A percentile compares a stretch with the other conserved stretches of the same genome.
Conservation (phyloP, 2,888 invertebrate species). For the Lumbricus terrestris region DNA sequence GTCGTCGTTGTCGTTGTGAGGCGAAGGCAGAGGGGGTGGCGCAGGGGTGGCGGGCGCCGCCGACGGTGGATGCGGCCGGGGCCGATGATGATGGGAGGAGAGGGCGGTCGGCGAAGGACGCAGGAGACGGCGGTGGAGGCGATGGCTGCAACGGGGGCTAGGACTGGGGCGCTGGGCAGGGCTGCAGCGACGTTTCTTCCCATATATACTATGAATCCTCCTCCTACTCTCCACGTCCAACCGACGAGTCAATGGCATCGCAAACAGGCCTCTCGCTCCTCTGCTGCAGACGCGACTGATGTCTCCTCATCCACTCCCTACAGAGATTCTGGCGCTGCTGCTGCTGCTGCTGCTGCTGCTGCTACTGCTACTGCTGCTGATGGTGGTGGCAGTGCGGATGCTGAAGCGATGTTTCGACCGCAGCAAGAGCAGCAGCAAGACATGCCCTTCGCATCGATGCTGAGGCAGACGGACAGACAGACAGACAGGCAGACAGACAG, state of each 20-base stretch:
- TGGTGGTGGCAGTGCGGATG: not conserved
- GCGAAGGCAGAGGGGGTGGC: not conserved
- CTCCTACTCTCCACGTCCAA: not conserved
- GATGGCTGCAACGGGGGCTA: not conserved
- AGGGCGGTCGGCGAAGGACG: not conserved
- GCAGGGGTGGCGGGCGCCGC: not conserved
- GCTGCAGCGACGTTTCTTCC: slow-evolving; percentile 9
- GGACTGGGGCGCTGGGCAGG: not conserved
- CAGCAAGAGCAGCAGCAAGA: not conserved
- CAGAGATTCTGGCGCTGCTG: not conserved
- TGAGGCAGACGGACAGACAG: not conserved
- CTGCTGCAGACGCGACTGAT: not conserved
- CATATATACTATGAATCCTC: slow-evolving; percentile 8
- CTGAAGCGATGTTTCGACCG: not conserved
- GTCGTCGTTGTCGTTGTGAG: not conserved
- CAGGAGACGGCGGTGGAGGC: not conserved
- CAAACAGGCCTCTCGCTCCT: not conserved
- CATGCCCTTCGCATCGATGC: not conserved
- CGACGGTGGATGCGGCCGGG: not conserved
- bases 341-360: not conserved
- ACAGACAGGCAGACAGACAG: too few species aligned
- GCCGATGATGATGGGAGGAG: not conserved
- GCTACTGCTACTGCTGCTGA: not conserved
- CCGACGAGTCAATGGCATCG: slow-evolving; percentile 15
- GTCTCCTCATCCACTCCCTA: not conserved